These are phyloP conservation scores for Eclectus roratus DNA, from an alignment of 2,113 vertebrate species.

Conservation along the genomic window DNA sequence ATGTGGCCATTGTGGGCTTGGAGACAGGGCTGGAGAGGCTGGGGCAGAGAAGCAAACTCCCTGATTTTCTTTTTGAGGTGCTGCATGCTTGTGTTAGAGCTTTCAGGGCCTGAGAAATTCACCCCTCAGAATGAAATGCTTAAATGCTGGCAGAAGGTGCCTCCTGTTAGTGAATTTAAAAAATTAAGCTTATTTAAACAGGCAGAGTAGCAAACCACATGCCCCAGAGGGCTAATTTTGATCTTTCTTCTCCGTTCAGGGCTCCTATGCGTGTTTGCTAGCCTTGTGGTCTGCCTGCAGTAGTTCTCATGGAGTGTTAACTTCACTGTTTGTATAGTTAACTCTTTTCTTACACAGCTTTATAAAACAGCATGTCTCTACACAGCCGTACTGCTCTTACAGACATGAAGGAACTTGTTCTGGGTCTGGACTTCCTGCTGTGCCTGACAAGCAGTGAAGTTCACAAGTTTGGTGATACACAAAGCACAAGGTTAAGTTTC, in stretches of 20 bases:
- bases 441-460: background rate
- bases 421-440: background rate
- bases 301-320: background rate
- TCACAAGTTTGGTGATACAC: background rate
- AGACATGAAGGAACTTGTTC: background rate
- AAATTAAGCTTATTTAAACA: background rate
- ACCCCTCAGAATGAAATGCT: background rate
- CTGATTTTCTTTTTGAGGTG: background rate
- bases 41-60: background rate
- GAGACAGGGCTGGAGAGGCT: background rate
- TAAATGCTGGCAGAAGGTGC: background rate
- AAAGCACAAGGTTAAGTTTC: background rate
- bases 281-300: background rate
- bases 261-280: background rate
- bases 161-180: background rate
- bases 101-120: background rate
- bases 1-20: background rate
- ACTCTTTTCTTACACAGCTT: background rate
- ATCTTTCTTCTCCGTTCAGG: background rate
- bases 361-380: background rate
- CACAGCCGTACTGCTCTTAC: fast-evolving
- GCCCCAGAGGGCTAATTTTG: background rate
- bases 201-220: background rate
- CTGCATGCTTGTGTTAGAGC: background rate
- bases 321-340: background rate